Evolutionary conservation across 1,140 invertebrate species (phyloP).

Genomic region (Thaumatotibia leucotreta): DNA sequence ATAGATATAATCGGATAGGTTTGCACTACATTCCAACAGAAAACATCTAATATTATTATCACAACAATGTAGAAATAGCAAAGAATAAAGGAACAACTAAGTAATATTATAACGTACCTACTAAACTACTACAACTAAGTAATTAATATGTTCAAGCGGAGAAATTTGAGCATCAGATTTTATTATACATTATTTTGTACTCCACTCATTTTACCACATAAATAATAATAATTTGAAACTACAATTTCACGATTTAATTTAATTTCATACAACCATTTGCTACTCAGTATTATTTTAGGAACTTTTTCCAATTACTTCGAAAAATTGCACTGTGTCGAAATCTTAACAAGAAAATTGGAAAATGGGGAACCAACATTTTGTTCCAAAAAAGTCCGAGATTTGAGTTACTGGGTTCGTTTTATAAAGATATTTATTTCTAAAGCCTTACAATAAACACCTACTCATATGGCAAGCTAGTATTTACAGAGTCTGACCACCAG

Average conservation of each 20-base stretch:
- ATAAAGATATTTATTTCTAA: slow-evolving; percentile 10
- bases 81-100: slow-evolving; percentile 54
- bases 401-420: neutral
- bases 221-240: slow-evolving; percentile 26
- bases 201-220: slow-evolving; percentile 55
- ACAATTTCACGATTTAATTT: slow-evolving; percentile 35
- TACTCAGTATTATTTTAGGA: slow-evolving; percentile 7
- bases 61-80: slow-evolving; percentile 48
- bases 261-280: neutral
- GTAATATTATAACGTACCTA: slow-evolving; percentile 29
- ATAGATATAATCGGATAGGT: slow-evolving; percentile 26
- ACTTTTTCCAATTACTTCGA: slow-evolving; percentile 13
- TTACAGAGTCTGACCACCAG: neutral
- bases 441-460: slow-evolving; percentile 7
- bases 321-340: slow-evolving; percentile 10
- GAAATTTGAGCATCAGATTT: slow-evolving; percentile 58
- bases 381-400: neutral
- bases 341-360: slow-evolving; percentile 7
- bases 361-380: neutral
- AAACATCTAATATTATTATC: slow-evolving; percentile 46
- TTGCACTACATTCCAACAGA: slow-evolving; percentile 51
- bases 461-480: neutral
- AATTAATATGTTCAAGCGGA: slow-evolving; percentile 46
- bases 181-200: slow-evolving; percentile 24
- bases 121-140: slow-evolving; percentile 26